Evolutionary conservation across 2,797 vertebrate genomes (phyloP).

Genomic region (Anabacerthia variegaticeps): DNA sequence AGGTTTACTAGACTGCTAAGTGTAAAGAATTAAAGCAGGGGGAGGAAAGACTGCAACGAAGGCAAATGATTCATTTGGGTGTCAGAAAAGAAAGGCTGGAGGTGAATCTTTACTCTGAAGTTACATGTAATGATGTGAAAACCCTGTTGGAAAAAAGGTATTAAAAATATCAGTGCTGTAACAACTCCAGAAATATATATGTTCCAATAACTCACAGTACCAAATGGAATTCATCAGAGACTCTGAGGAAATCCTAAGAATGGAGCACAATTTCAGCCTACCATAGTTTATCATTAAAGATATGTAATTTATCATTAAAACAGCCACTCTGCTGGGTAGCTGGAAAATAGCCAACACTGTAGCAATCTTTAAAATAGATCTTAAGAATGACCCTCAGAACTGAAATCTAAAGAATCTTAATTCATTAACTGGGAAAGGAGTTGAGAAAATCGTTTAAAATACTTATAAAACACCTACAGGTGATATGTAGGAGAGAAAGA

Average conservation of each 20-base stretch:
- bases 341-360: slow-evolving; percentile 8
- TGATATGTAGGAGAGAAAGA: neutral
- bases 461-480: slow-evolving; percentile 7
- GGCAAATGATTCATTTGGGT: neutral
- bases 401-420: neutral
- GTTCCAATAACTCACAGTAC: slow-evolving; percentile 5
- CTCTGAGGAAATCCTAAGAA: slow-evolving; percentile 19
- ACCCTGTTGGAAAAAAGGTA: neutral
- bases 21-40: neutral
- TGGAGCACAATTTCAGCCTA: neutral
- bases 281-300: slow-evolving; percentile 45
- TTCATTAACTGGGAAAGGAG: neutral
- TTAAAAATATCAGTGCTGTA: neutral
- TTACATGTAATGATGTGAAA: neutral
- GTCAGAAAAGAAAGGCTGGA: neutral
- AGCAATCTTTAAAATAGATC: slow-evolving; percentile 35
- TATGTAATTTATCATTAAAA: slow-evolving; percentile 55
- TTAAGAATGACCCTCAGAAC: slow-evolving; percentile 4
- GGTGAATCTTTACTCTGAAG: neutral
- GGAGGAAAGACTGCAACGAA: neutral
- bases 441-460: neutral
- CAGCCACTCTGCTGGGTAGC: neutral
- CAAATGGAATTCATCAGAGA: neutral
- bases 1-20: neutral
- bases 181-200: neutral